These are phyloP conservation scores for Coregonus sp. DNA, from an alignment of 2,797 vertebrate genomes.

Conservation along the genomic window DNA sequence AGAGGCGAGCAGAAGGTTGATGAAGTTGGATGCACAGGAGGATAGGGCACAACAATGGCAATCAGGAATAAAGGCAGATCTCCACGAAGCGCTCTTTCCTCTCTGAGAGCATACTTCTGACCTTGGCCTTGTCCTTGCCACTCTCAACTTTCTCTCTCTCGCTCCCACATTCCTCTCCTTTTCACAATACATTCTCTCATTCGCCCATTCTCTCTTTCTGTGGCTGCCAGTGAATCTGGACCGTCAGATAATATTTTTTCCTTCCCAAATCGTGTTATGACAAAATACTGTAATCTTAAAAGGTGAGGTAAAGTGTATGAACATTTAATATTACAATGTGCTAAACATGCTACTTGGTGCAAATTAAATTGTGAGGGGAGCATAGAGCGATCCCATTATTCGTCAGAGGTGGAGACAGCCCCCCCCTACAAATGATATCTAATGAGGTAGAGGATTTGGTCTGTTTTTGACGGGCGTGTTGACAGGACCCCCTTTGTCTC, in stretches of 20 bases:
- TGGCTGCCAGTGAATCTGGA: constrained; percentile 1
- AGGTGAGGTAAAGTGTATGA: constrained; percentile 11
- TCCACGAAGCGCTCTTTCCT: constrained; percentile 39
- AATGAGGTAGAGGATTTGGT: constrained; percentile 53
- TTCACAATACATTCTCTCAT: neutral
- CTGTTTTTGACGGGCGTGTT: constrained; percentile 44
- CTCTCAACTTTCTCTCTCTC: constrained; percentile 50
- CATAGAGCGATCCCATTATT: constrained; percentile 31
- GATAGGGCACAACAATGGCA: constrained; percentile 81
- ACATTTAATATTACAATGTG: constrained; percentile 27
- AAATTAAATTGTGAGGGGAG: constrained; percentile 11
- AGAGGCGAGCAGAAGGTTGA: constrained; percentile 89
- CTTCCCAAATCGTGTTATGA: constrained; percentile 23
- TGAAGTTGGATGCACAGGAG: constrained; percentile 93
- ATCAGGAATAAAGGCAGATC: constrained; percentile 75
- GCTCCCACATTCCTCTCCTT: neutral
- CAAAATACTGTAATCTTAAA: constrained; percentile 19
- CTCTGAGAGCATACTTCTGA: constrained; percentile 74
- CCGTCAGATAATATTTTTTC: neutral
- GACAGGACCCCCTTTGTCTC: constrained; percentile 37
- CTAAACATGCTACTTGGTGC: constrained; percentile 9
- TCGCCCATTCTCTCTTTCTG: constrained; percentile 13
- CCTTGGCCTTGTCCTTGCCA: constrained; percentile 87
- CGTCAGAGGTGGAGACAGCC: constrained; percentile 29
- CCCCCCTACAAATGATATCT: constrained; percentile 42